Base-by-base conservation (phyloP, 2,113 vertebrate genomes). In the Spermophilus dauricus region DNA sequence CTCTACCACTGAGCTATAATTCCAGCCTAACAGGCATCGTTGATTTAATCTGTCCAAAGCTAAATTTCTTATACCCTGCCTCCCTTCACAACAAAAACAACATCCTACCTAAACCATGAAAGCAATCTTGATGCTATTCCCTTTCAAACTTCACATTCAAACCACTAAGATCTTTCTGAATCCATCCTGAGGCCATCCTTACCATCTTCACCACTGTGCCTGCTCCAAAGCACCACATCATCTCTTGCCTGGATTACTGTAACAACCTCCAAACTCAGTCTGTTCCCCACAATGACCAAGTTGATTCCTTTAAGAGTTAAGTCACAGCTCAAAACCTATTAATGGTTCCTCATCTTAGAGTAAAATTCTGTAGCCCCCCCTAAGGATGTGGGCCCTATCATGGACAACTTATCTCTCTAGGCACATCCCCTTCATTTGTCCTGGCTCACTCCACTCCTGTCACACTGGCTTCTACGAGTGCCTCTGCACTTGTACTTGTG, bases 81-180 rank as follows among this genome's bases (percentile, higher is more conserved):
- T 95, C 69, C 67, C 76, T 88, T 37, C 86, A 88, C 58, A 76
- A 83, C 13, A 51, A 51, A 51, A 45, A 45, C 45, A 45, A 45
- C 69, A 94, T 76, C 91, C 34, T 69, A 77, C 13, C 48, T 80
- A 91, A 69, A 87, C 24, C 28, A 32, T 42, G 48, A 76, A 76
- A 34, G 51, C 67, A 87, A 58, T 39, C 58, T 67, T 12, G 26
- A 75, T 18, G 2, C 20, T 58, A 37, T 81, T 90, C 24, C 45
- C 65, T 93, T 93, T 84, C 22, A 51, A 89, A 85, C 45, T 56
- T 67, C 53, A 70, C 70, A 45, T 82, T 89, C 56, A 80, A 93
- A 85, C 18, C 67, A 75, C 45, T 28, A 32, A 82, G n/a, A 76
- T 48, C 92, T 42, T 63, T 12, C 34, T 70, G 30, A 39, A 30